Conservation (phyloP, 64 coral and sea anemone species). For the Montipora efflorescens region DNA sequence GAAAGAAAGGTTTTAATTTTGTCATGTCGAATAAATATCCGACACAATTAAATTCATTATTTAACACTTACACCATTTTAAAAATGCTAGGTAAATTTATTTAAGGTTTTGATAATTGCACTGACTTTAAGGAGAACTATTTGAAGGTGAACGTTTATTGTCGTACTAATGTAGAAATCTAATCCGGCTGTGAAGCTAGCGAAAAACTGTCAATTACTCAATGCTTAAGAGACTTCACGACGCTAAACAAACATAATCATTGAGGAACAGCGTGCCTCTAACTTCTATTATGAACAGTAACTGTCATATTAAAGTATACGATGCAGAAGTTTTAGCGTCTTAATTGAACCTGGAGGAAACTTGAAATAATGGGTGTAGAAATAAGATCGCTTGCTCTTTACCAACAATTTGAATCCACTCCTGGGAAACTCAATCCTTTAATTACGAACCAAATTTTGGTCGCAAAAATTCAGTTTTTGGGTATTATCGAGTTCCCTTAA, state of each 20-base stretch:
- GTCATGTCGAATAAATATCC: slow-evolving; percentile 70
- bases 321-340: slow-evolving; percentile 15
- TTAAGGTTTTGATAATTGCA: slow-evolving; percentile 9
- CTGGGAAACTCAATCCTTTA: slow-evolving; percentile 1
- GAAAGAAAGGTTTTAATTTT: slow-evolving; percentile 75
- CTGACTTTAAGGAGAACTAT: background rate
- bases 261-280: slow-evolving; percentile 5
- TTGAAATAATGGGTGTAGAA: slow-evolving; percentile 34
- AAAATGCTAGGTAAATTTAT: slow-evolving; percentile 20
- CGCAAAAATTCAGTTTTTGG: slow-evolving; percentile 35
- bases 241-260: slow-evolving; percentile 59
- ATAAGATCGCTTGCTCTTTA: background rate
- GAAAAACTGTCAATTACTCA: slow-evolving; percentile 18
- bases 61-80: slow-evolving; percentile 20
- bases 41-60: slow-evolving; percentile 57
- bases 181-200: background rate
- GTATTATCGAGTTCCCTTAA: background rate
- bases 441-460: background rate
- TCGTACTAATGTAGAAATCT: background rate
- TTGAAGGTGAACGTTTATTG: background rate
- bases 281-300: slow-evolving; percentile 45
- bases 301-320: slow-evolving; percentile 42
- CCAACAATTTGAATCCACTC: background rate
- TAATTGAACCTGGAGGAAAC: slow-evolving; percentile 21
- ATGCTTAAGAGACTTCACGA: slow-evolving; percentile 43